Evolutionary conservation across 1,140 invertebrate genomes (phyloP).

Genomic region (Trichoplusia ni): DNA sequence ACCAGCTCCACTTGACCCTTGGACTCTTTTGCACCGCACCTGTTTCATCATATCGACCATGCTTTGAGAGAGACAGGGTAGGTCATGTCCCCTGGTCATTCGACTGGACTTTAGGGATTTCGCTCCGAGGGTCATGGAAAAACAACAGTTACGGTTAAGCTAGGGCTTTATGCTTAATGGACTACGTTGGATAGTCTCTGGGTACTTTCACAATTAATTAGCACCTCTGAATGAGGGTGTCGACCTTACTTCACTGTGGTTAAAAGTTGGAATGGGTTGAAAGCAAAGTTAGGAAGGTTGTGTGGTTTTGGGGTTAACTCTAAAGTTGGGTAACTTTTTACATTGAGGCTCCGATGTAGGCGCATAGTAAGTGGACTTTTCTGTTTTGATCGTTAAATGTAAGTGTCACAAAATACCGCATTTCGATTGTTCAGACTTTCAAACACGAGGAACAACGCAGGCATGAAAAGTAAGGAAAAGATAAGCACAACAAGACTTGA

Average conservation of each 20-base stretch:
- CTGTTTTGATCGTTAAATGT: too few relatives aligned
- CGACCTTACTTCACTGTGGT: conserved; percentile 3
- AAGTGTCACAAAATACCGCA: too few relatives aligned
- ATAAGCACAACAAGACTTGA: too few relatives aligned
- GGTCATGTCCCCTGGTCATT: conserved; percentile 31
- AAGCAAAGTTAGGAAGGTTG: conserved; percentile 28
- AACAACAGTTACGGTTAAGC: conserved; percentile 63
- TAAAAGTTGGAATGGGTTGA: conserved; percentile 19
- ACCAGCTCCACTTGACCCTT: conserved; percentile 29
- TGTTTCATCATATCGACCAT: not conserved
- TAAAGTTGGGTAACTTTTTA: not conserved
- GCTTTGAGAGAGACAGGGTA: not conserved
- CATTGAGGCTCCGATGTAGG: too few relatives aligned
- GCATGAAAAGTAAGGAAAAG: too few relatives aligned
- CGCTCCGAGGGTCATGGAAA: conserved; percentile 55
- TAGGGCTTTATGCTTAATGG: conserved; percentile 63
- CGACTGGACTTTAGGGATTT: conserved; percentile 66
- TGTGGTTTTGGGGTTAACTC: conserved; percentile 3
- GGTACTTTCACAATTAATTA: conserved; percentile 67
- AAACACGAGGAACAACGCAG: too few relatives aligned
- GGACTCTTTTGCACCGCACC: not conserved
- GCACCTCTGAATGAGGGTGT: conserved; percentile 35
- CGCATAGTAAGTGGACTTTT: too few relatives aligned
- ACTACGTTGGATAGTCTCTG: conserved; percentile 55
- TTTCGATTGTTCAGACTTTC: too few relatives aligned